Evolutionary conservation across 2,888 invertebrate species (phyloP).

Genomic region (Nemapogon koenigi): DNA sequence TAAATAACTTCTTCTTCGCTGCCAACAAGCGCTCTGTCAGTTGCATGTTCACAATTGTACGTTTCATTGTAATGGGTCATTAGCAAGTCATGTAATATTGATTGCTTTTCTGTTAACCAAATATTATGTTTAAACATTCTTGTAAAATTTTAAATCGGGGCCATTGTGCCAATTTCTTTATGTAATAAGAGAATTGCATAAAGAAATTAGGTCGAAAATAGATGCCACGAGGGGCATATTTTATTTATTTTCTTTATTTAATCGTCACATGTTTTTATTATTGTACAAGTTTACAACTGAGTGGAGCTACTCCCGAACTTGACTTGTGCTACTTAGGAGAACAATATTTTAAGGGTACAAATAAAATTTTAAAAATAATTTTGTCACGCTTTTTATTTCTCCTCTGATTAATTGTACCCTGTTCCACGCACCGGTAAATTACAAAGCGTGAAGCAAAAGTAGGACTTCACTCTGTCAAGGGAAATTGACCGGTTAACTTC

Average conservation of each 20-base stretch:
- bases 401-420: too few relatives aligned
- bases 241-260: slow-evolving; percentile 61
- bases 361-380: too few relatives aligned
- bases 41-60: slow-evolving; percentile 41
- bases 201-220: slow-evolving; percentile 25
- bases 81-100: too few relatives aligned
- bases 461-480: too few relatives aligned
- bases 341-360: slow-evolving; percentile 46
- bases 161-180: slow-evolving; percentile 52
- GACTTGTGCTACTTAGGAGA: slow-evolving; percentile 47
- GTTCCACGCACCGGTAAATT: too few relatives aligned
- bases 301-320: slow-evolving; percentile 43
- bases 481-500: too few relatives aligned
- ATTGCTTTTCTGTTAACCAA: too few relatives aligned
- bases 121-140: not conserved
- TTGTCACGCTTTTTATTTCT: too few relatives aligned
- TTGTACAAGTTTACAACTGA: slow-evolving; percentile 31
- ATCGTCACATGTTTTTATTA: slow-evolving; percentile 55
- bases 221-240: slow-evolving; percentile 49
- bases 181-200: slow-evolving; percentile 24
- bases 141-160: slow-evolving; percentile 52
- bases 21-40: slow-evolving; percentile 31
- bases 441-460: too few relatives aligned
- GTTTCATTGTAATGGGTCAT: slow-evolving; percentile 59
- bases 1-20: too few relatives aligned